Percentiles rank a stretch among this genome's conserved stretches.
Evolutionary conservation across 2,797 vertebrate species (phyloP).

Genomic region (Holocentrus rufus): DNA sequence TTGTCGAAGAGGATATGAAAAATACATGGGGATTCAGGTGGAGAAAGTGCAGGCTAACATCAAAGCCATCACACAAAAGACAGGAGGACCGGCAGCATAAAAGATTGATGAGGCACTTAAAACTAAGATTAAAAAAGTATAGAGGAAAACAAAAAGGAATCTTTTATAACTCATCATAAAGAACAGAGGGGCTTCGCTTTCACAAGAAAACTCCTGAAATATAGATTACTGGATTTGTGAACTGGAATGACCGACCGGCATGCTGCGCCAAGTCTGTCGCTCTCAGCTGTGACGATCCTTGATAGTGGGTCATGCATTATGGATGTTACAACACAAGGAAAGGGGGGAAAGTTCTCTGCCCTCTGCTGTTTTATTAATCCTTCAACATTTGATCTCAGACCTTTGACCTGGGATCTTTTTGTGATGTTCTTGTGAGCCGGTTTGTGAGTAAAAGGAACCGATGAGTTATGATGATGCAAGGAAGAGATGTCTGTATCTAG

Average conservation of each 20-base stretch:
- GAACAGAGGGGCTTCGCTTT: constrained; percentile 63
- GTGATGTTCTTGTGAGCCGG: constrained; percentile 54
- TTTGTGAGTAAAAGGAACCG: constrained; percentile 36
- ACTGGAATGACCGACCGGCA: constrained; percentile 76
- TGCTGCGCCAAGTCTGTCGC: constrained; percentile 59
- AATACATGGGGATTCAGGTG: constrained; percentile 76
- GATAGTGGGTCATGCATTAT: constrained; percentile 90
- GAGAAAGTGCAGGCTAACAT: constrained; percentile 74
- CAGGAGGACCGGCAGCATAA: constrained; percentile 70
- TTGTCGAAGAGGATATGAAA: constrained; percentile 72
- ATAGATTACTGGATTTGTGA: constrained; percentile 83
- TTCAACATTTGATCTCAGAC: constrained; percentile 72
- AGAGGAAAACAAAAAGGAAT: constrained; percentile 76
- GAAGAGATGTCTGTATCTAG: constrained; percentile 52
- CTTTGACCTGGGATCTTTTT: constrained; percentile 71
- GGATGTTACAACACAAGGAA: constrained; percentile 77
- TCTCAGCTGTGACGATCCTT: constrained; percentile 78
- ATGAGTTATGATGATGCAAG: constrained; percentile 26
- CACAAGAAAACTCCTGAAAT: constrained; percentile 79
- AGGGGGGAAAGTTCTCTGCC: constrained; percentile 60
- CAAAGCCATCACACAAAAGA: constrained; percentile 77
- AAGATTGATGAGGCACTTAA: constrained; percentile 82
- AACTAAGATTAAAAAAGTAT: constrained; percentile 77
- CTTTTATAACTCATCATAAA: constrained; percentile 74
- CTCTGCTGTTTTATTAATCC: constrained; percentile 78